phyloP scores from a whole-genome alignment of 2,797 vertebrate genomes.

The Poeciliopsis infans region DNA sequence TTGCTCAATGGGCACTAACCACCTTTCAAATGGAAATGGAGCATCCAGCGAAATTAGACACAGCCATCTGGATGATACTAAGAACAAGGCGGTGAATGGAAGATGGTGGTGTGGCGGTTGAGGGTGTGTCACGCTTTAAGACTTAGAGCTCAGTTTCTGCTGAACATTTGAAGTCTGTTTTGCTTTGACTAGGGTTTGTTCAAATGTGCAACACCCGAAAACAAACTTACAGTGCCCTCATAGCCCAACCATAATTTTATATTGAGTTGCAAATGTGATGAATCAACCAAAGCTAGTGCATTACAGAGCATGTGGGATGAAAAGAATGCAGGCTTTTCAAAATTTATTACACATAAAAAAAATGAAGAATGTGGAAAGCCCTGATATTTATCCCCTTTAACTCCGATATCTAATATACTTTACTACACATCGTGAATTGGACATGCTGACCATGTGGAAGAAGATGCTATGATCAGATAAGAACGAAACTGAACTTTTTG shows the following conservation, averaged over 20 bases:
- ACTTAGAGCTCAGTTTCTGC: conserved; percentile 34
- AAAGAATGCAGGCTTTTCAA: background rate
- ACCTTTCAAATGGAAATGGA: conserved; percentile 74
- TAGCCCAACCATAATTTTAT: background rate
- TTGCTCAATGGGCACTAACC: conserved; percentile 62
- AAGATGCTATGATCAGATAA: background rate
- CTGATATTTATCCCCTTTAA: background rate
- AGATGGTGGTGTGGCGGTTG: conserved; percentile 28
- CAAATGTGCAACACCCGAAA: background rate
- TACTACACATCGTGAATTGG: background rate
- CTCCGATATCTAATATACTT: background rate
- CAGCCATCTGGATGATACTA: conserved; percentile 59
- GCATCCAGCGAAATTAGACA: conserved; percentile 67
- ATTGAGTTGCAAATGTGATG: background rate
- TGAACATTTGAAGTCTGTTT: conserved; percentile 13
- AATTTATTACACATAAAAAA: background rate
- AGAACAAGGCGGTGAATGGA: conserved; percentile 40
- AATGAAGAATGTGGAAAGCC: background rate
- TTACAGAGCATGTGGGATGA: background rate
- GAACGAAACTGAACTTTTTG: background rate
- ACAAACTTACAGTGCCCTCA: background rate
- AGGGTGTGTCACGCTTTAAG: conserved; percentile 39
- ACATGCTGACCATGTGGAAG: background rate
- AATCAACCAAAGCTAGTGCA: background rate
- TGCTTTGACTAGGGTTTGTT: conserved; percentile 22